Percentiles rank a stretch among this genome's conserved stretches.
phyloP scores from a whole-genome alignment of 2,113 vertebrate species.

The Pagrus major region DNA sequence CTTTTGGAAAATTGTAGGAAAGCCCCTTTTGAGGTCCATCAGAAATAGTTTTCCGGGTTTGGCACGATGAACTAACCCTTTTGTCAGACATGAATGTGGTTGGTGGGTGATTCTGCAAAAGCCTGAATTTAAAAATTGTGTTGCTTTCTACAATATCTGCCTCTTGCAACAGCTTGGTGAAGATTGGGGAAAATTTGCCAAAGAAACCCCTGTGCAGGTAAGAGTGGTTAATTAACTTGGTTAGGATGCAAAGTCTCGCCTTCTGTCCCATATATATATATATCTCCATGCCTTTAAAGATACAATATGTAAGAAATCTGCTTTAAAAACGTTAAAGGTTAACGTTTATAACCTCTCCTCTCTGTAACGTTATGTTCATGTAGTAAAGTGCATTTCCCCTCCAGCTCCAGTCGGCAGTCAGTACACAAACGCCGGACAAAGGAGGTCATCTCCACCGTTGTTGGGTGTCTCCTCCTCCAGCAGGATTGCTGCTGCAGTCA shows the following conservation, averaged over 20 bases:
- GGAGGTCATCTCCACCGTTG: too few relatives aligned
- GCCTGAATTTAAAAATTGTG: neutral
- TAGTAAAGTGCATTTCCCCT: too few relatives aligned
- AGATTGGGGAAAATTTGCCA: neutral
- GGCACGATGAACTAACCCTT: neutral
- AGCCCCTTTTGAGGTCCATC: neutral
- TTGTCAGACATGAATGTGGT: neutral
- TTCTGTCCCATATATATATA: neutral
- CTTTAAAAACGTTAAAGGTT: too few relatives aligned
- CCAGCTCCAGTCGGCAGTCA: too few relatives aligned
- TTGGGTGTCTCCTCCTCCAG: too few relatives aligned
- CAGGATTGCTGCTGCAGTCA: too few relatives aligned
- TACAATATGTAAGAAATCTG: too few relatives aligned
- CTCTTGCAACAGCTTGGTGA: neutral
- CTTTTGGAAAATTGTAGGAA: neutral
- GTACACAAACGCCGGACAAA: too few relatives aligned
- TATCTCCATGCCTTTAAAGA: neutral
- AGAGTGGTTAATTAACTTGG: too few relatives aligned
- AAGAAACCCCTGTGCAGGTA: neutral
- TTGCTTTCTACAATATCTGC: neutral
- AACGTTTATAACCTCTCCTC: too few relatives aligned
- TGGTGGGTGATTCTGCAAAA: neutral
- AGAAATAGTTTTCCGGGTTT: neutral
- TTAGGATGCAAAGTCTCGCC: neutral
- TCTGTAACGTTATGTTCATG: too few relatives aligned